These are phyloP conservation scores for Frieseomelitta varia DNA, from an alignment of 1,140 invertebrate species.

Conservation along the genomic window DNA sequence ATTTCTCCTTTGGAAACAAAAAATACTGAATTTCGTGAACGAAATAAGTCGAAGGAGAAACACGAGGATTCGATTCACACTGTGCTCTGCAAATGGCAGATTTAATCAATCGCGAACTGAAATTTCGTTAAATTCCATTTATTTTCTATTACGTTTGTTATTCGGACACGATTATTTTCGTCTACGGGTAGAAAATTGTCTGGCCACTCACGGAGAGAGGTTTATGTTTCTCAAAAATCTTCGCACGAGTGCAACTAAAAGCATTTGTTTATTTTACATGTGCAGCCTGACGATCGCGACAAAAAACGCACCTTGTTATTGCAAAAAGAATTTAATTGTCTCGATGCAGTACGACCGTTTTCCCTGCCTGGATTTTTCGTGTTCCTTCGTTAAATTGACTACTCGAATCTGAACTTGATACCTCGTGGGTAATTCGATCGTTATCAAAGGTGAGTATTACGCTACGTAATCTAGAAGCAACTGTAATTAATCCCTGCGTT, in stretches of 20 bases:
- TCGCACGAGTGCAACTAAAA: background rate
- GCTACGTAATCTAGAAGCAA: slow-evolving; percentile 56
- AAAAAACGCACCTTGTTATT: too few species aligned
- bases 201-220: background rate
- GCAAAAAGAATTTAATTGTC: too few species aligned
- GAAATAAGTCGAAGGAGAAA: background rate
- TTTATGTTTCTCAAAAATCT: background rate
- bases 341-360: too few species aligned
- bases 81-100: background rate
- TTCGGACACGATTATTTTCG: too few species aligned
- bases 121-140: background rate
- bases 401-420: slow-evolving; percentile 37
- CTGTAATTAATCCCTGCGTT: slow-evolving; percentile 45
- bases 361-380: background rate
- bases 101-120: background rate
- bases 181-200: background rate
- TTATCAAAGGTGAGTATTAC: slow-evolving; percentile 51
- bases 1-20: too few species aligned
- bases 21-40: background rate
- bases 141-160: too few species aligned
- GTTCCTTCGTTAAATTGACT: slow-evolving; percentile 40
- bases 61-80: background rate
- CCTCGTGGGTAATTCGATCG: slow-evolving; percentile 36
- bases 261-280: background rate
- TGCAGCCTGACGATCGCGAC: too few species aligned